Percentiles rank a stretch among this genome's conserved stretches.
Conservation (phyloP, 1,140 invertebrate genomes). For the Orchesella cincta region DNA sequence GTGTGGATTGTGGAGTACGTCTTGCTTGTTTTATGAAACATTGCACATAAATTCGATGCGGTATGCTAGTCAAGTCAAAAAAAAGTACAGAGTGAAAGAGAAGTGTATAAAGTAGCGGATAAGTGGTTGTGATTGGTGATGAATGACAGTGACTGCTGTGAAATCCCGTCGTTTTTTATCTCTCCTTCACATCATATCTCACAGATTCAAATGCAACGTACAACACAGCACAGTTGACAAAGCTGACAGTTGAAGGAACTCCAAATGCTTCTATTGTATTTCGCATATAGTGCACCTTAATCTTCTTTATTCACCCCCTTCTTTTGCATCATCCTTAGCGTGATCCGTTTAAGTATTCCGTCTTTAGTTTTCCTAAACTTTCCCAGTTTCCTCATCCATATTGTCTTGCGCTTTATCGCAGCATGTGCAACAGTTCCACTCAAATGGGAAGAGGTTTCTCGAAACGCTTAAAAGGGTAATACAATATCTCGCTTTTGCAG, state of each 20-base stretch:
- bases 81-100: background rate
- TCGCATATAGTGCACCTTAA: background rate
- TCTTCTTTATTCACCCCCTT: slow-evolving; percentile 2
- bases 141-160: slow-evolving; percentile 13
- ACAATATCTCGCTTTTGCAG: background rate
- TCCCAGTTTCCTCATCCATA: background rate
- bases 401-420: background rate
- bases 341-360: background rate
- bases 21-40: background rate
- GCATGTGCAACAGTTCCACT: background rate
- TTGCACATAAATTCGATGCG: background rate
- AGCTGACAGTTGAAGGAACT: slow-evolving; percentile 16
- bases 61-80: background rate
- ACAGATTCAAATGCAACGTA: background rate
- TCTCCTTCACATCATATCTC: background rate
- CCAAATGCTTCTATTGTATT: background rate
- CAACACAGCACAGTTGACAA: background rate
- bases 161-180: slow-evolving; percentile 21
- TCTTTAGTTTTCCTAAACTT: background rate
- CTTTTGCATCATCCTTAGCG: background rate
- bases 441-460: background rate
- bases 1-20: background rate
- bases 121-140: slow-evolving; percentile 30
- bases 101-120: slow-evolving; percentile 20
- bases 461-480: background rate